Evolutionary conservation across 2,888 invertebrate species (phyloP).

Genomic region (Eupithecia vulgata): DNA sequence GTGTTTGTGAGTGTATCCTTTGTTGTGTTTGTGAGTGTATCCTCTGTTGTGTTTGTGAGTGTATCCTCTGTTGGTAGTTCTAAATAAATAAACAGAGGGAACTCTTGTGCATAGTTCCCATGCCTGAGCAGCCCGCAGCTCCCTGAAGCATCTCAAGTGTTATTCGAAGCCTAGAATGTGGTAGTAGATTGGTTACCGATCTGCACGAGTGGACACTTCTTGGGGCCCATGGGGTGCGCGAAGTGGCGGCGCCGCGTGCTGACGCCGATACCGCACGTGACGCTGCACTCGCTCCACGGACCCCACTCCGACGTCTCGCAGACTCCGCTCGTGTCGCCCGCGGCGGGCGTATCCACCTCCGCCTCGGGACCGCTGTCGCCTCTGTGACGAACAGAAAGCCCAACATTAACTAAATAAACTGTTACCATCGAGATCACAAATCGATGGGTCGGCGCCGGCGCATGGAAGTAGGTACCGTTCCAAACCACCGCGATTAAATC

Average conservation of each 20-base stretch:
- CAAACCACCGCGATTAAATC: too few species aligned
- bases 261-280: slow-evolving; percentile 91
- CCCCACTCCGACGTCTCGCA: slow-evolving; percentile 90
- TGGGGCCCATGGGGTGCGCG: slow-evolving; percentile 88
- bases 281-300: slow-evolving; percentile 93
- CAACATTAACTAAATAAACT: background rate
- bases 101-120: background rate
- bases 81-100: background rate
- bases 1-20: too few species aligned
- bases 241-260: slow-evolving; percentile 90
- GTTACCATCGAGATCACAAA: background rate
- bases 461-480: too few species aligned
- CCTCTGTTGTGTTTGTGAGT: too few species aligned
- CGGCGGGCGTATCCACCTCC: slow-evolving; percentile 46
- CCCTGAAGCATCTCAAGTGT: background rate
- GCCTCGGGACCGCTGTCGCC: slow-evolving; percentile 51
- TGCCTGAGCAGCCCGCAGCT: background rate
- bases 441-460: too few species aligned
- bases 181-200: slow-evolving; percentile 67
- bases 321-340: slow-evolving; percentile 64
- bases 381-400: slow-evolving; percentile 40
- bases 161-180: background rate
- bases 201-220: slow-evolving; percentile 91
- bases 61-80: too few species aligned
- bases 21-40: too few species aligned